Percentiles rank a stretch among this genome's conserved stretches.
These are phyloP conservation scores for Gymnobelideus leadbeateri DNA, from an alignment of 2,113 vertebrate species.

Conservation along the genomic window DNA sequence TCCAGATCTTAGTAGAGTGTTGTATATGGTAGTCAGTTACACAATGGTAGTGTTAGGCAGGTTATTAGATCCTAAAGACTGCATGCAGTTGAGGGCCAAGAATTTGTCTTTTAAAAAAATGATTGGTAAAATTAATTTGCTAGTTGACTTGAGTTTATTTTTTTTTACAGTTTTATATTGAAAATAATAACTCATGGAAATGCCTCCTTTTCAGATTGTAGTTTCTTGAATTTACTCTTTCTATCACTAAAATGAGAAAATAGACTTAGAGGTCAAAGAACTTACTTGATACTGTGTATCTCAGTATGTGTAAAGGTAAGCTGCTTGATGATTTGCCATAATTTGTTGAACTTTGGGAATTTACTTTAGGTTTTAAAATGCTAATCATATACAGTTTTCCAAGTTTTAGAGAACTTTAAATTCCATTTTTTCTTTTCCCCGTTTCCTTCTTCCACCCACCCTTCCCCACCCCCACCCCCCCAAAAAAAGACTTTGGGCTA, in stretches of 20 bases:
- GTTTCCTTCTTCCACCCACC: background rate
- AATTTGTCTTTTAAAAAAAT: background rate
- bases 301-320: slow-evolving; percentile 62
- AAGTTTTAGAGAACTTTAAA: slow-evolving; percentile 13
- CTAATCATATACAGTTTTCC: slow-evolving; percentile 61
- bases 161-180: slow-evolving; percentile 52
- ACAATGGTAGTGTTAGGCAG: background rate
- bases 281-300: slow-evolving; percentile 72
- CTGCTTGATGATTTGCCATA: slow-evolving; percentile 64
- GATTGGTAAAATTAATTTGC: background rate
- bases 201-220: slow-evolving; percentile 38
- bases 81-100: background rate
- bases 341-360: slow-evolving; percentile 59
- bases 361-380: slow-evolving; percentile 60
- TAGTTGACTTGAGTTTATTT: background rate
- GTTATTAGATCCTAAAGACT: background rate
- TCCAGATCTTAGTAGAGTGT: background rate
- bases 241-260: slow-evolving; percentile 60
- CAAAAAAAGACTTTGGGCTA: background rate
- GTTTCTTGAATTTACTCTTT: slow-evolving; percentile 40
- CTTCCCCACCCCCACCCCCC: no score
- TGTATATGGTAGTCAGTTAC: background rate
- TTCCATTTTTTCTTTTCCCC: background rate
- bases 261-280: slow-evolving; percentile 44
- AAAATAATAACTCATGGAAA: slow-evolving; percentile 50